Evolutionary conservation across 92 coral and sea anemone species (phyloP).

Genomic region (Porites cylindrica): DNA sequence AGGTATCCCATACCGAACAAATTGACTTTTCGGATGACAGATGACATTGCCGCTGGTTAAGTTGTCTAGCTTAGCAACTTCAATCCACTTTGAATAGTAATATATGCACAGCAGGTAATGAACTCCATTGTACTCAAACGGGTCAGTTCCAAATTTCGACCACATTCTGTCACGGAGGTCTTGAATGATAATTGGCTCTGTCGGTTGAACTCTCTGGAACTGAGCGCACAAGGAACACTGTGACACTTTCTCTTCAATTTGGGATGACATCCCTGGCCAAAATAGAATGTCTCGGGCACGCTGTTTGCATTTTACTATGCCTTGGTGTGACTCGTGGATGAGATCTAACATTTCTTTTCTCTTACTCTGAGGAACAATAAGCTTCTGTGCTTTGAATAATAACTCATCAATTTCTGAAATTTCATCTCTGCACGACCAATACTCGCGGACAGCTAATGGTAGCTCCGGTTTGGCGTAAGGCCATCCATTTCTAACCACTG

Average conservation of each 20-base stretch:
- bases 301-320: slow-evolving; percentile 69
- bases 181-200: slow-evolving; percentile 38
- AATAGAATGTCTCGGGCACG: slow-evolving; percentile 60
- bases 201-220: slow-evolving; percentile 49
- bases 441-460: slow-evolving; percentile 36
- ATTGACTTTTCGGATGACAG: slow-evolving; percentile 43
- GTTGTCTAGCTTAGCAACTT: slow-evolving; percentile 49
- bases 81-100: slow-evolving; percentile 53
- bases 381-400: slow-evolving; percentile 49
- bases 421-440: slow-evolving; percentile 49
- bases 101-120: slow-evolving; percentile 39
- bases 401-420: slow-evolving; percentile 43
- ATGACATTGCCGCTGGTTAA: slow-evolving; percentile 49
- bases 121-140: slow-evolving; percentile 34
- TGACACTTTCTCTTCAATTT: slow-evolving; percentile 62
- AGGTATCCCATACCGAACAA: slow-evolving; percentile 32
- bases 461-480: too few species aligned
- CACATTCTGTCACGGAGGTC: slow-evolving; percentile 55
- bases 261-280: slow-evolving; percentile 60
- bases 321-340: slow-evolving; percentile 60
- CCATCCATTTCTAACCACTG: too few species aligned
- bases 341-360: slow-evolving; percentile 47
- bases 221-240: slow-evolving; percentile 50
- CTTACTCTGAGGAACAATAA: slow-evolving; percentile 33
- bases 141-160: slow-evolving; percentile 59